Evolutionary conservation across 2,797 vertebrate species (phyloP), one percentile per base, ranked within the genome.

Genomic region (Atherinosoma microstoma): DNA sequence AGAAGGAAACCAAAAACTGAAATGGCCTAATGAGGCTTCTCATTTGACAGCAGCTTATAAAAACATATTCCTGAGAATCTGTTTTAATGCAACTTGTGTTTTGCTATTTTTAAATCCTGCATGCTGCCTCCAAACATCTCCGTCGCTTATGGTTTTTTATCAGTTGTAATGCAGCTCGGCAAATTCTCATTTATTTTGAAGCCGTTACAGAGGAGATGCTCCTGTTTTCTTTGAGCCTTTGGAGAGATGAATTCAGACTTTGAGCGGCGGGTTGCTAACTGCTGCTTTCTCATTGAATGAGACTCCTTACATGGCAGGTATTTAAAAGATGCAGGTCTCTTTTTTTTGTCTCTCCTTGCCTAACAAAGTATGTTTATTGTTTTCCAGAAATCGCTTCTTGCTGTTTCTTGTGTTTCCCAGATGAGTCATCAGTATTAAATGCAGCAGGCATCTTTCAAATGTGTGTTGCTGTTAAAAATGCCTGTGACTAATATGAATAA

Each of bases 361-460:
- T 74, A 62, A 78, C 4, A 58, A 80, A 64, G 45, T 75, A 82
- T 80, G 72, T 88, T 84, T 70, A 65, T 71, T 83, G 78, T 87
- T 77, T 67, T 77, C 71, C 62, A 68, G 61, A 63, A 64, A 56
- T 11, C 65, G 78, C 80, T 76, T 73, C 56, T 35, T 70, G 60
- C 53, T 82, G 36, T 42, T 77, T 36, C 49, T 73, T 59, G 78
- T 85, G 67, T 49, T 73, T 68, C 40, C 58, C 59, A 60, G 45
- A 78, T 10, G 36, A 75, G 72, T 74, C 30, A 16, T 67, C 76
- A 75, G 80, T 91, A 89, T 89, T 85, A 86, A 87, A 87, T 38
- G 60, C 74, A 79, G 64, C 74, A 34, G 53, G 2, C 63, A 36
- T 81, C 66, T 78, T 78, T 79, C 36, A 64, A 58, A 78, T 76